Conservation (phyloP, 1,140 invertebrate genomes). For the Nylanderia fulva region DNA sequence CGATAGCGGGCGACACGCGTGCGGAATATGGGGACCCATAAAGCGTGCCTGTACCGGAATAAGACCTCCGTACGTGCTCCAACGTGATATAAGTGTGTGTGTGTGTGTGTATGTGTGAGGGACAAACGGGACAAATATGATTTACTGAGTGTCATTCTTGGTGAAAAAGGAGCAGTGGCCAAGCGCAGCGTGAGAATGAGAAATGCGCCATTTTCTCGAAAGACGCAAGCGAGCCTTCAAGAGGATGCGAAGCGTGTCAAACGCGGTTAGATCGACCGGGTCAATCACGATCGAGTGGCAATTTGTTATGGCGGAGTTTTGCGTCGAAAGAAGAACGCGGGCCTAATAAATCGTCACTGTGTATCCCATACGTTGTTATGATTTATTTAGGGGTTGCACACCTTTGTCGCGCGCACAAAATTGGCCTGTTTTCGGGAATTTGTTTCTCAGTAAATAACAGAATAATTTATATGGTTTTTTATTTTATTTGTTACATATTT, state of each 20-base stretch:
- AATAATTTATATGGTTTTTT: no score
- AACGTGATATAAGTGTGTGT: constrained; percentile 49
- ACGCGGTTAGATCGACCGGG: constrained; percentile 14
- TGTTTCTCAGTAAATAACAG: no score
- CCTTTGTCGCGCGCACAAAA: no score
- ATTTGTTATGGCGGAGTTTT: constrained; percentile 25
- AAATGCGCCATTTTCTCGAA: constrained; percentile 3
- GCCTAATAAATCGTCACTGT: constrained; percentile 40
- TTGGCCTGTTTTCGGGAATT: no score
- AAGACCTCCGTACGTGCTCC: constrained; percentile 56
- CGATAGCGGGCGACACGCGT: constrained; percentile 70
- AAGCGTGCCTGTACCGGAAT: constrained; percentile 49
- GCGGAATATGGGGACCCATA: constrained; percentile 71
- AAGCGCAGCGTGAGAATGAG: background rate
- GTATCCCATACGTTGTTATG: constrained; percentile 20
- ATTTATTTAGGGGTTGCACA: no score
- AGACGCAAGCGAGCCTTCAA: constrained; percentile 1
- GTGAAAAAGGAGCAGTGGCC: constrained; percentile 8
- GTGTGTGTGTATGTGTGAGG: no score
- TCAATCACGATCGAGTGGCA: constrained; percentile 34
- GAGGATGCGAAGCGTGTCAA: constrained; percentile 33
- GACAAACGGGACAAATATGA: constrained; percentile 55
- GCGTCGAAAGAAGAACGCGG: constrained; percentile 22
- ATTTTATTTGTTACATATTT: no score
- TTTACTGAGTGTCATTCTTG: constrained; percentile 57